Percentiles rank a stretch among this genome's conserved stretches.
Conservation (phyloP, 2,888 invertebrate species). For the Linnaemya vulpina region DNA sequence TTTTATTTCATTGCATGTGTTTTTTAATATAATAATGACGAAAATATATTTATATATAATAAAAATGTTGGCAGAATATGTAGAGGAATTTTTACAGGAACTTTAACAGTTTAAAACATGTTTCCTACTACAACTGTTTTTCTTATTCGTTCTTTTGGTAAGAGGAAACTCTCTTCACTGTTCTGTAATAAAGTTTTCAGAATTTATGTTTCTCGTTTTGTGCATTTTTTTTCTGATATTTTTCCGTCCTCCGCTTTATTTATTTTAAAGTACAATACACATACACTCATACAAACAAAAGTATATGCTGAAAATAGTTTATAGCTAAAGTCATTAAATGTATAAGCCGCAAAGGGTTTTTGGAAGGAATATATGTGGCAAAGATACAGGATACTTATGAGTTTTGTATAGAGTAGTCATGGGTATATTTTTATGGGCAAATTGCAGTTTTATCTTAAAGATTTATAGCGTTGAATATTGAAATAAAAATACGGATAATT, state of each 20-base stretch:
- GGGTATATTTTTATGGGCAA: constrained; percentile 71
- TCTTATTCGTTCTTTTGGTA: constrained; percentile 18
- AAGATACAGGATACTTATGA: constrained; percentile 32
- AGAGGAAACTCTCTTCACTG: constrained; percentile 52
- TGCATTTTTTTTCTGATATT: constrained; percentile 1
- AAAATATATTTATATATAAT: constrained; percentile 1
- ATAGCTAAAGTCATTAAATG: constrained; percentile 70
- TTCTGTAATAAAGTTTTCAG: constrained; percentile 67
- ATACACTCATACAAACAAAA: too few relatives aligned
- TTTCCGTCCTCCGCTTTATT: constrained; percentile 63
- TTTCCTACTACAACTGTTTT: constrained; percentile 15
- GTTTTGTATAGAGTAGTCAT: constrained; percentile 34
- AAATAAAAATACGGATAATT: constrained; percentile 64
- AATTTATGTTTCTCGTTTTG: constrained; percentile 59
- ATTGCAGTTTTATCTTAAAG: constrained; percentile 70
- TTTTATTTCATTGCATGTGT: constrained; percentile 62
- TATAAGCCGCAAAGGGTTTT: constrained; percentile 65
- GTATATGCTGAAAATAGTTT: constrained; percentile 62
- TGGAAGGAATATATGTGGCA: constrained; percentile 44
- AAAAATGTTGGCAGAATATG: constrained; percentile 55
- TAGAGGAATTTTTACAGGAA: constrained; percentile 48
- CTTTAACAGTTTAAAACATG: constrained; percentile 54
- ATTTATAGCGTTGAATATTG: constrained; percentile 69
- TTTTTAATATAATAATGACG: constrained; percentile 10
- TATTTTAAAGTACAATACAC: constrained; percentile 56